Evolutionary conservation across 1,140 invertebrate genomes (phyloP), one percentile per base, ranked within the genome.

Genomic region (Brachionus sp.): DNA sequence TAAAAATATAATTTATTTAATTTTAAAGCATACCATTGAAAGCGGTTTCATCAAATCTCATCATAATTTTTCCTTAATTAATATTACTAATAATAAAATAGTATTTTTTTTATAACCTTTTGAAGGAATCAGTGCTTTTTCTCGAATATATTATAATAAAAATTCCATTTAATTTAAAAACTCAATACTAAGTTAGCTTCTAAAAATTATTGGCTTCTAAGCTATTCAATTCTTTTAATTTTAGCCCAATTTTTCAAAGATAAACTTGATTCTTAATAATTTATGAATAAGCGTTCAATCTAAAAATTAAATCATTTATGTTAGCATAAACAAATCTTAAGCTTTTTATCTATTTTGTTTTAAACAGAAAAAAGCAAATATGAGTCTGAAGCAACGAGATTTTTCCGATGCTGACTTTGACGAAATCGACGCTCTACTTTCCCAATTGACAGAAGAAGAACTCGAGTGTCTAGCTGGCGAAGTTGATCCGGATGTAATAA

Each of bases 381-480:
- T 75, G 70, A 75, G 70, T 44, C 42, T 23, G 12, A 75, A 25
- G 2, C 77, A 80, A 83, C 16, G 29, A 29, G 80, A 83, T 73
- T 70, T 83, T 16, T 83, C 80, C 23, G 44, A 83, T 35, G 57
- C 29, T 16, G 66, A 46, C 37, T 66, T 73, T 37, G 50, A 42
- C 23, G 96, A 99, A 89, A 94, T 99, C 83, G 97, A 99, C 88
- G 94, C 95, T 85, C 90, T 99, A n/a, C 90, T 99, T 85, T 91
- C 94, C 46, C 95, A 98, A 87, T 91, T 99, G 64, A 94, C 96
- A 82, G 92, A 93, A 13, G 97, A 98, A 88, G 97, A 99, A 91
- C 93, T 99, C 70, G 96, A 96, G 86, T 94, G 98, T 89, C 91
- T 99, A 84, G 96, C 96, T 85, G 96, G 95, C 90, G 97, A 99